Evolutionary conservation across 30 jellyfish, hydroid and myxozoan species (phyloP).

Genomic region (Pseudorhiza aurosa): DNA sequence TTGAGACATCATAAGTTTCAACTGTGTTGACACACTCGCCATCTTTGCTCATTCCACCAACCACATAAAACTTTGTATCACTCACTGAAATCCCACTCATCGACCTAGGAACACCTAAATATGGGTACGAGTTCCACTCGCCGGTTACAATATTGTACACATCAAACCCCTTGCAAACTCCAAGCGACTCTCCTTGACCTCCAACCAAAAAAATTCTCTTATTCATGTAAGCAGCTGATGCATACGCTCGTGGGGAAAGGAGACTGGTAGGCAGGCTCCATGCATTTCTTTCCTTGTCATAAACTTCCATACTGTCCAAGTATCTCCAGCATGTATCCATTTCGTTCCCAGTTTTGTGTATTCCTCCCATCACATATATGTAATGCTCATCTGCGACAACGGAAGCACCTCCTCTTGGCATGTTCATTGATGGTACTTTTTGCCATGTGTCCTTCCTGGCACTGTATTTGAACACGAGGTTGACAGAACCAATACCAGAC

Average conservation of each 20-base stretch:
- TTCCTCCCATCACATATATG: slow-evolving; percentile 91
- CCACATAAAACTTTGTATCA: slow-evolving; percentile 74
- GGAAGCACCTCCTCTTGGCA: slow-evolving; percentile 90
- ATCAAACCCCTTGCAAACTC: slow-evolving; percentile 84
- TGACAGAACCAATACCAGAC: slow-evolving; percentile 82
- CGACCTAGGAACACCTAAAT: slow-evolving; percentile 87
- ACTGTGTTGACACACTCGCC: slow-evolving; percentile 89
- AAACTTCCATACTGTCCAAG: slow-evolving; percentile 86
- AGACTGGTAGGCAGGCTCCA: slow-evolving; percentile 73
- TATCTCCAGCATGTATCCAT: slow-evolving; percentile 79
- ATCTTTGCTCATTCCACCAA: slow-evolving; percentile 92
- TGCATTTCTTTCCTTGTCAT: slow-evolving; percentile 51
- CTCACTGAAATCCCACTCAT: slow-evolving; percentile 86
- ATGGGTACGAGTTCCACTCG: slow-evolving; percentile 89
- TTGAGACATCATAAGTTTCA: slow-evolving; percentile 82
- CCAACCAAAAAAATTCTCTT: slow-evolving; percentile 84
- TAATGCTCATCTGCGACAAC: slow-evolving; percentile 74
- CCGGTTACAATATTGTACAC: slow-evolving; percentile 61
- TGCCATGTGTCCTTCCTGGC: slow-evolving; percentile 93
- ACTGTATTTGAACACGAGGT: slow-evolving; percentile 72
- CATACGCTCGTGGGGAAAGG: slow-evolving; percentile 87
- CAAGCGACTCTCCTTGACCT: slow-evolving; percentile 92
- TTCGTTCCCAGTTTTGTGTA: slow-evolving; percentile 80
- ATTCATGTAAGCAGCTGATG: slow-evolving; percentile 77
- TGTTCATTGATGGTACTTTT: slow-evolving; percentile 61